Base-by-base conservation (phyloP, 37 sponge, comb jelly and placozoan species). In the Axinella damicornis region DNA sequence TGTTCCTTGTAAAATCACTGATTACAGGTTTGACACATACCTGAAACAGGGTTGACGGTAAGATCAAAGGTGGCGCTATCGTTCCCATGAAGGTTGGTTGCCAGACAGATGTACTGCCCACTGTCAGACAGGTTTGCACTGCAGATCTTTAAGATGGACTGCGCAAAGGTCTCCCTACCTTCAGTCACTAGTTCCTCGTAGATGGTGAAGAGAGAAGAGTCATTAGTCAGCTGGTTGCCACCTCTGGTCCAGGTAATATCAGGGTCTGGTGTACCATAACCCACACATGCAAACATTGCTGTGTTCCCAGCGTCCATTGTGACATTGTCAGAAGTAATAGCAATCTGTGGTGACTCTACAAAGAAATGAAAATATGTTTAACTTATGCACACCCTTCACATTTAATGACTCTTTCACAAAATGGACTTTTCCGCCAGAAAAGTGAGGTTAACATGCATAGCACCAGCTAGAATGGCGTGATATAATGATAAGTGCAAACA, bases 171-270 rank as follows among this genome's bases (percentile, higher is more conserved):
- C 2, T 4, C 32, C 2, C 68, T 34, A 24, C 34, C 34, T 22
- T 62, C 39, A 36, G 77, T 62, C 34, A 77, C 62, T 22, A 54
- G 27, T 38, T 77, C 64, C 22, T 77, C 77, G 18, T 77, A 77
- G 24, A 77, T 62, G 64, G 63, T 62, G 1, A 62, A 22, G 5
- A 18, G 77, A 11, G n/a, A n/a, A n/a, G 62, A 46, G 46, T 71
- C 72, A 35, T 71, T 71, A 53, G n/a, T 35, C 52, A 71, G 72
- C 6, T 17, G 4, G n/a, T 1, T 38, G 40, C 53, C 72, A 5
- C 36, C 72, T 22, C n/a, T 46, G 21, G 5, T 14, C 72, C 72
- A 71, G 16, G n/a, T 22, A 6, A 71, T 39, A 11, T 37, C 15
- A 20, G 72, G 72, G 37, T 18, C 11, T 1, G 41, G 53, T 1